Base-by-base conservation (phyloP, 1,140 invertebrate species). In the Mylabris phalerata region DNA sequence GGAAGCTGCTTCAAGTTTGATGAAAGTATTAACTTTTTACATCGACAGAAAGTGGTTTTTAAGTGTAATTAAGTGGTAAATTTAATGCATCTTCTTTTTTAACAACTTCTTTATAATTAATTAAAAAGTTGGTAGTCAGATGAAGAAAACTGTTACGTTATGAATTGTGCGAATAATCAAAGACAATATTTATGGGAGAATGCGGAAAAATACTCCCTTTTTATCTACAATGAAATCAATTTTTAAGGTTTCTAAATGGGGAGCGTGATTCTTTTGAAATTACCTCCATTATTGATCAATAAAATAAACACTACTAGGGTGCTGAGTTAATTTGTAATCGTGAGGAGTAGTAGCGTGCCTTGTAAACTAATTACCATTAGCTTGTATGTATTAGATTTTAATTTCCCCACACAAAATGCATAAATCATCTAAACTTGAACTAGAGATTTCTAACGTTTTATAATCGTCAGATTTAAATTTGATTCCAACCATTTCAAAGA, bases 1-100 rank as follows among this genome's bases (percentile, higher is more conserved):
- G 32, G 32, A 4, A 32, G 7, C 32, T 32, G 32, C 7, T 32
- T 42, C 55, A 43, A 57, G 13, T 42, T 57, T 49, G 47, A 57
- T 49, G 47, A 49, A 57, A 57, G 46, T 41, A 48, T 57, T 57
- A 57, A 57, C 45, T 57, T 57, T 57, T 57, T 57, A 44, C 55
- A 57, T 57, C 47, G 55, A 49, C 55, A 48, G 19, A 38, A 46
- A 48, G 55, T 43, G 55, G 47, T 57, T 57, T 57, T 57, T 57
- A 57, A 57, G 55, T 57, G 55, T 41, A 57, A 49, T 57, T 57
- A 57, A 57, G 45, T 49, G 46, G 55, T 57, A 49, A 57, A 57
- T 57, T 57, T 57, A 49, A 57, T 49, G 46, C 46, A 57, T 46
- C 54, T 52, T 32, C 50, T 9, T 41, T 27, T 43, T 45, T 54